Percentiles rank a stretch among this genome's conserved stretches.
These are phyloP conservation scores for Coranthus polyacanthus DNA, from an alignment of 2,797 vertebrate genomes.

Conservation along the genomic window DNA sequence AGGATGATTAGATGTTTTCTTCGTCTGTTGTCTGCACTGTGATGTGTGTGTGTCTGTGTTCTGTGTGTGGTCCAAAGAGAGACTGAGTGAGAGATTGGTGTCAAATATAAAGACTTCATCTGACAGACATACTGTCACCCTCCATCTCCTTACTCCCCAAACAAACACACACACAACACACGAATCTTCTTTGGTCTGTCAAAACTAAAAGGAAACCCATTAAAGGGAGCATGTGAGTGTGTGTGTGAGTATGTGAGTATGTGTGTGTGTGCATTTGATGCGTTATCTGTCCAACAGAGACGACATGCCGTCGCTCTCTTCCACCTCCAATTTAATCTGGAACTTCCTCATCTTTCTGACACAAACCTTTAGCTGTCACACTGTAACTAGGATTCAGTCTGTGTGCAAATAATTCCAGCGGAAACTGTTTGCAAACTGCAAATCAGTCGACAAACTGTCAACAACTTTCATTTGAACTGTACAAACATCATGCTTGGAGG, in stretches of 20 bases:
- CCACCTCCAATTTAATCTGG: slow-evolving; percentile 36
- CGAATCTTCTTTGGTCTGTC: slow-evolving; percentile 45
- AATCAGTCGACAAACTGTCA: neutral
- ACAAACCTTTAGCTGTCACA: slow-evolving; percentile 11
- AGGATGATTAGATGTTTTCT: slow-evolving; percentile 32
- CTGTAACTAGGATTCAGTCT: neutral
- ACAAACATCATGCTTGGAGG: neutral
- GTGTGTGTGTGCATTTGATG: slow-evolving; percentile 37
- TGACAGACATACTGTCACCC: slow-evolving; percentile 45
- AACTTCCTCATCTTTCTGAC: slow-evolving; percentile 27
- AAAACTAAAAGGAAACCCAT: slow-evolving; percentile 34
- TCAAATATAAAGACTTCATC: slow-evolving; percentile 67
- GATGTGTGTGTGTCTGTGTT: slow-evolving; percentile 11
- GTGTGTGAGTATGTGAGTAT: slow-evolving; percentile 8
- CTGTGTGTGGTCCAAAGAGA: slow-evolving; percentile 53
- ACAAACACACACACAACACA: slow-evolving; percentile 26
- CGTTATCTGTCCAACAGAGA: slow-evolving; percentile 44
- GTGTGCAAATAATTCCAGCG: neutral
- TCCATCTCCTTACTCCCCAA: neutral
- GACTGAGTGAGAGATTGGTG: slow-evolving; percentile 74
- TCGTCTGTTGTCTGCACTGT: slow-evolving; percentile 30
- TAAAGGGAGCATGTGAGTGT: slow-evolving; percentile 22
- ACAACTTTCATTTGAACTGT: neutral
- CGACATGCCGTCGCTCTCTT: slow-evolving; percentile 11
- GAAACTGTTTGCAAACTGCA: neutral